Evolutionary conservation across 2,888 invertebrate genomes (phyloP), one percentile per base, ranked within the genome.

Genomic region (Himalopsyche anomala): DNA sequence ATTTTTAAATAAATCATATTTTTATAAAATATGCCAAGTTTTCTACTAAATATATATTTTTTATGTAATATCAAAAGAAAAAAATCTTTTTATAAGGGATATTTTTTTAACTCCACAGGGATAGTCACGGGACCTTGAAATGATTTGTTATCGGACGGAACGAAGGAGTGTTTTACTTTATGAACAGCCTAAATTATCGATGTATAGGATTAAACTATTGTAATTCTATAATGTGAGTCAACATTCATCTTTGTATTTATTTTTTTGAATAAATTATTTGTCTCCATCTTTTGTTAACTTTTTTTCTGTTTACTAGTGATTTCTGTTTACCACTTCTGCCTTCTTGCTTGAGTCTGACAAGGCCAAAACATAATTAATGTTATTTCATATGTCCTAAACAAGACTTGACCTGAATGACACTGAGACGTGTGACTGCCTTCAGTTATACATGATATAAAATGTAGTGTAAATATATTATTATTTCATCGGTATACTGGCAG

Each of bases 211-310:
- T n/a, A 62, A 62, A 9, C 38, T 38, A 1, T 45, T 42, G 42
- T 80, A 42, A 15, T 45, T 51, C 51, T 51, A 51, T 51, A 15
- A 51, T 51, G 15, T 51, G 15, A 74, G 51, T 81, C n/a, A 81
- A 81, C 19, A 81, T 81, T 81, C 45, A 45, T 62, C 51, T 56
- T 45, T 81, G 62, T 84, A 81, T 84, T 84, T 84, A 84, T 84
- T 84, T 69, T 84, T 51, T 84, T 69, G 62, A 84, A 84, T 84
- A 84, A 84, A 84, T 45, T 84, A 38, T 81, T 84, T 81, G 62
- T 84, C 36, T 81, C n/a, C 19, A 82, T 56, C 19, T 42, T 19
- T 36, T 17, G 2, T 1, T 80, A 8, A 42, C 12, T 80, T 80
- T n/a, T 15, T 3, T 69, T 69, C 17, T 69, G 28, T 69, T 9